These are phyloP conservation scores for Megaceryle maxima DNA, from an alignment of 2,113 vertebrate species.

Conservation along the genomic window DNA sequence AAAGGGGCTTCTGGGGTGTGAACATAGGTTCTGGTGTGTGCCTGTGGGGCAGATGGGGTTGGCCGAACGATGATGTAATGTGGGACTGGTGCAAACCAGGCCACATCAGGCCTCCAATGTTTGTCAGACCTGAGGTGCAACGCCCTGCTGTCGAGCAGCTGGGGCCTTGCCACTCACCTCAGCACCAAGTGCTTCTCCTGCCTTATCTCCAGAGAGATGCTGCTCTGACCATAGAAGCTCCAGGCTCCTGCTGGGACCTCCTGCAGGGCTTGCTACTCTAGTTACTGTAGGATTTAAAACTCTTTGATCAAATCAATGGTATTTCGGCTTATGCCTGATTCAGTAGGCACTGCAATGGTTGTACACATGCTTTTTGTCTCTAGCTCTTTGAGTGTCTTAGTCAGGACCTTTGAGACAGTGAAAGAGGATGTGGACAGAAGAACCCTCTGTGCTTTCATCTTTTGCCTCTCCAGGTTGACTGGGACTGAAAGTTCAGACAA, in stretches of 20 bases:
- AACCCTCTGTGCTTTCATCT: background rate
- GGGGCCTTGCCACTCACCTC: background rate
- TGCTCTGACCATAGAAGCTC: background rate
- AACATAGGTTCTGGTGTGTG: background rate
- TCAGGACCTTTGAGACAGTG: background rate
- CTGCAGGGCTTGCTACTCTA: background rate
- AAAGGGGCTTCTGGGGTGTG: background rate
- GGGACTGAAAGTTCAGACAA: background rate
- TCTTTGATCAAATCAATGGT: background rate
- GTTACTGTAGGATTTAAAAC: background rate
- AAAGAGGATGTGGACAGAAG: background rate
- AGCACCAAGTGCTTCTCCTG: background rate
- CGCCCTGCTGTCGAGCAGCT: background rate
- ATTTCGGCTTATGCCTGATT: background rate
- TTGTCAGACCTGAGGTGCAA: background rate
- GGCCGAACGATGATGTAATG: background rate
- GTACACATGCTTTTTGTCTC: background rate
- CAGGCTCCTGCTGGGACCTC: background rate
- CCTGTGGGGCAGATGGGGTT: background rate
- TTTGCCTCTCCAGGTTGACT: background rate
- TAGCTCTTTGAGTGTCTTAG: background rate
- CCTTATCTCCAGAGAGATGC: background rate
- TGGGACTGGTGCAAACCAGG: background rate
- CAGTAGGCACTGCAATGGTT: too few species aligned
- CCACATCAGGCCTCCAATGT: background rate